Evolutionary conservation across 2,113 vertebrate species (phyloP).

Genomic region (Cygnus buccinator): DNA sequence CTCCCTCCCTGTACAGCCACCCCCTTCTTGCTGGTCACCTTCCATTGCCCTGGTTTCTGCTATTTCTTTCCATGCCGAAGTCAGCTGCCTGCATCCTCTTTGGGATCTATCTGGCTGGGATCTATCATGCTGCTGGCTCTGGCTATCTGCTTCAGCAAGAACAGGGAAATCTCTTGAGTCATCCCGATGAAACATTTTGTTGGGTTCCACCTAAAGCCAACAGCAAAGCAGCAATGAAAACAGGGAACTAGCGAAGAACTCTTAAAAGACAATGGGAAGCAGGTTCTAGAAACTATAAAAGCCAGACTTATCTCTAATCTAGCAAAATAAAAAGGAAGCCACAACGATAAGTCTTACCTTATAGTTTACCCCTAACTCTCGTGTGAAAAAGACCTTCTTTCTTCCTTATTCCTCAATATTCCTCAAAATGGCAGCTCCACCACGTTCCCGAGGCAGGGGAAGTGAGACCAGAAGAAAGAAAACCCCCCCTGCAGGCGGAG

Average conservation of each 20-base stretch:
- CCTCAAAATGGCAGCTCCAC: background rate
- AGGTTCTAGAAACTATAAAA: background rate
- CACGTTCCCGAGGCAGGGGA: accelerated
- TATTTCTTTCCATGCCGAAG: background rate
- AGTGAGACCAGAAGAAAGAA: background rate
- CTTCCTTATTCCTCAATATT: accelerated
- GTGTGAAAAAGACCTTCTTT: accelerated
- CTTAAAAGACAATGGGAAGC: accelerated
- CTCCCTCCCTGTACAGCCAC: background rate
- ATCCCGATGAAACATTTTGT: background rate
- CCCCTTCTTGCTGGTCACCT: background rate
- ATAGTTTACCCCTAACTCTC: accelerated
- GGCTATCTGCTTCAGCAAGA: background rate
- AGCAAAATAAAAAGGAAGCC: background rate
- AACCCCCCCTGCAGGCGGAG: background rate
- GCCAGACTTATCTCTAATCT: accelerated
- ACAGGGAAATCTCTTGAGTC: accelerated
- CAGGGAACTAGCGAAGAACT: background rate
- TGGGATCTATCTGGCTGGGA: background rate
- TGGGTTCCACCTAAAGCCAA: background rate
- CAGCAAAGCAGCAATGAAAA: background rate
- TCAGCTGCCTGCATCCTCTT: background rate
- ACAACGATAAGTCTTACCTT: background rate
- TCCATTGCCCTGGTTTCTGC: background rate
- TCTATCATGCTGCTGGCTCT: background rate